A percentile compares a stretch with the other conserved stretches of the same genome.
Evolutionary conservation across 2,797 vertebrate genomes (phyloP).

Genomic region (Anas flavirostris): DNA sequence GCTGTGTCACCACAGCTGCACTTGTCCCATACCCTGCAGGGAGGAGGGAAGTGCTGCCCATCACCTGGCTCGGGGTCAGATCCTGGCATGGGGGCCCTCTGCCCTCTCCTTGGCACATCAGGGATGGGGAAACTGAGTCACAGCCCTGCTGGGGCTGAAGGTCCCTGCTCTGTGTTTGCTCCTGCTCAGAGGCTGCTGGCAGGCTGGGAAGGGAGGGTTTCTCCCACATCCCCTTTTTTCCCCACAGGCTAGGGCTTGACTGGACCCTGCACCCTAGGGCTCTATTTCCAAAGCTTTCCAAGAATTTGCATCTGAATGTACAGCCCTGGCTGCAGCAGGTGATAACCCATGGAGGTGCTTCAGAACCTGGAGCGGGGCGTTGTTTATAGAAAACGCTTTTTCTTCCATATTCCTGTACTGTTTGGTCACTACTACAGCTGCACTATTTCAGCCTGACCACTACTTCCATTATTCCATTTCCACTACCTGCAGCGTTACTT

Average conservation of each 20-base stretch:
- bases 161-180: background rate
- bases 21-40: background rate
- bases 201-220: background rate
- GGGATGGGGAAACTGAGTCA: conserved; percentile 1
- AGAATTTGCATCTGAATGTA: background rate
- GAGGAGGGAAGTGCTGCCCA: background rate
- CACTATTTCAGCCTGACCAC: background rate
- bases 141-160: background rate
- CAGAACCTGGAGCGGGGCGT: background rate
- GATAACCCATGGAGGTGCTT: background rate
- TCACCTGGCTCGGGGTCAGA: background rate
- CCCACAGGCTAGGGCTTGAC: background rate
- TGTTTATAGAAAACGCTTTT: background rate
- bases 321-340: background rate
- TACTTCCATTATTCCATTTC: accelerated
- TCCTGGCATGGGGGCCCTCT: background rate
- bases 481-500: background rate
- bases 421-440: background rate
- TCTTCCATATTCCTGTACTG: background rate
- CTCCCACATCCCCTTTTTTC: background rate
- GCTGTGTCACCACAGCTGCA: background rate
- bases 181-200: background rate
- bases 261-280: background rate
- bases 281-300: background rate
- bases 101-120: background rate